phyloP scores from a whole-genome alignment of 1,140 invertebrate genomes.

The Scaptomyza hsui region DNA sequence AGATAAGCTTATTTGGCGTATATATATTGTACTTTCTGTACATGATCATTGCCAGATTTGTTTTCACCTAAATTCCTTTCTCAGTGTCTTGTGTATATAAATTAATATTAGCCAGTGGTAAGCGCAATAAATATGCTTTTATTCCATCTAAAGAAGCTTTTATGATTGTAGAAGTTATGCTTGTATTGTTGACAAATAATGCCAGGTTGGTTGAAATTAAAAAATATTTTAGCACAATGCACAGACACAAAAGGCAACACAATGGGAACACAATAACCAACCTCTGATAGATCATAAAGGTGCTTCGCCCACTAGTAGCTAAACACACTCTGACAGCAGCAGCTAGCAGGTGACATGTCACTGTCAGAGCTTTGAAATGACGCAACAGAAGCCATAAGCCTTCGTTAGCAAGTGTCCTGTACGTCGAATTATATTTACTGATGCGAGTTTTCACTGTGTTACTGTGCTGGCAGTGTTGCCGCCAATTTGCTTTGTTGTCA shows the following conservation, averaged over 20 bases:
- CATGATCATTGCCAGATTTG: background rate
- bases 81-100: background rate
- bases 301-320: background rate
- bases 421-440: conserved; percentile 42
- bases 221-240: background rate
- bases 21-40: background rate
- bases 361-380: conserved; percentile 36
- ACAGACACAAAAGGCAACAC: background rate
- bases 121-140: no score
- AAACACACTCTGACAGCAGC: background rate
- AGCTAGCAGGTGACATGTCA: conserved; percentile 7
- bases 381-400: conserved; percentile 56
- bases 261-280: conserved; percentile 6
- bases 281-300: conserved; percentile 4
- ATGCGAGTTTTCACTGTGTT: conserved; percentile 46
- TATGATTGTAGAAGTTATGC: background rate
- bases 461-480: conserved; percentile 14
- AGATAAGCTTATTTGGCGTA: background rate
- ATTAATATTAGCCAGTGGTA: no score
- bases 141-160: no score
- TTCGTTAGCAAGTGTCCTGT: conserved; percentile 50
- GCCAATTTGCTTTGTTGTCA: conserved; percentile 31
- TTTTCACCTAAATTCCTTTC: background rate
- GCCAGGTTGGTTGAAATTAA: conserved; percentile 5
- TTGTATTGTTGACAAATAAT: background rate